These are phyloP conservation scores for Merops nubicus DNA, from an alignment of 2,113 vertebrate species.

Conservation along the genomic window DNA sequence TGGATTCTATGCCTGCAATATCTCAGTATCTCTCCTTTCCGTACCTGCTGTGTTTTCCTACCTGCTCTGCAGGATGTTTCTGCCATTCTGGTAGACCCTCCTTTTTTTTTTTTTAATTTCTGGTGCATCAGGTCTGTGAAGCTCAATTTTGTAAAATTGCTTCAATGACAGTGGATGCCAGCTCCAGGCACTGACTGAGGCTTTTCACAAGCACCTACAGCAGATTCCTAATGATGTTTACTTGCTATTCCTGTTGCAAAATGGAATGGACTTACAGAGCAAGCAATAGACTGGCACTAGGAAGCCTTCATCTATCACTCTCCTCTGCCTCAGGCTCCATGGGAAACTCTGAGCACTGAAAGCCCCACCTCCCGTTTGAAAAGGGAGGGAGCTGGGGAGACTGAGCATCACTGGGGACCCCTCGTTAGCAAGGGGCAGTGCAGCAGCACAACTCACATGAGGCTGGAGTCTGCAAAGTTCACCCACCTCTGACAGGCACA, in stretches of 20 bases:
- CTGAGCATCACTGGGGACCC: not conserved
- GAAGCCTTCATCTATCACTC: not conserved
- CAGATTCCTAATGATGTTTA: not conserved
- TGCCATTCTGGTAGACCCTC: not conserved
- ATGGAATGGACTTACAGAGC: not conserved
- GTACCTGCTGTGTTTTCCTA: not conserved
- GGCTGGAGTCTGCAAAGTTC: not conserved
- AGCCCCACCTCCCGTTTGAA: not conserved
- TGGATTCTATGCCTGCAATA: not conserved
- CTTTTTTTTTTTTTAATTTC: not conserved
- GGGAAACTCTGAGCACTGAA: not conserved
- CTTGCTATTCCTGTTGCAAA: not conserved
- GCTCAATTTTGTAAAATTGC: not conserved
- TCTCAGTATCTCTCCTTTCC: not conserved
- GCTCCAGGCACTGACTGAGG: not conserved
- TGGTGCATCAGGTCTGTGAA: not conserved
- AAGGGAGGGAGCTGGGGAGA: accelerated
- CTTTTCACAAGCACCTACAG: not conserved
- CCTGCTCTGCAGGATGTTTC: not conserved
- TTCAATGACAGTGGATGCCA: not conserved
- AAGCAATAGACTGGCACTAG: not conserved
- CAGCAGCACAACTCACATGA: not conserved
- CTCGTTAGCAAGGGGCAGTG: not conserved
- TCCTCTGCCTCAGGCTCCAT: not conserved
- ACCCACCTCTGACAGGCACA: accelerated